Evolutionary conservation across 1,140 invertebrate genomes (phyloP), one percentile per base, ranked within the genome.

Genomic region (Ooceraea biroi): DNA sequence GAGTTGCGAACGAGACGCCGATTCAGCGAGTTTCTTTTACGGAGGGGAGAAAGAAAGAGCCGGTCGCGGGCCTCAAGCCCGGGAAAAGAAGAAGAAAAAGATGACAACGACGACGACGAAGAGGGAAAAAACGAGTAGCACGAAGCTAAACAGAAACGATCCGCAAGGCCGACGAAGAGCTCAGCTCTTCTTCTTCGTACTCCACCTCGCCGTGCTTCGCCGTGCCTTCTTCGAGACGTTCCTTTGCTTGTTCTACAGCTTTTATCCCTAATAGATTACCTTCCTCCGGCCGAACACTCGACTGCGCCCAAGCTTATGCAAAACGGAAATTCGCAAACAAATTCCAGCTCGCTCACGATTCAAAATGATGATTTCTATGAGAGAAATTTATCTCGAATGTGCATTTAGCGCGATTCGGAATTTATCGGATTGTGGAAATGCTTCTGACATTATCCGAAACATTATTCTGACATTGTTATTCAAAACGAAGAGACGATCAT

Each of bases 11-110:
- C 88, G 88, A 89, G 88, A 85, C 85, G 87, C 88, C 85, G 82
- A 77, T 85, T 89, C 88, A 83, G 88, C 88, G 65, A 89, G 88
- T 89, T 87, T 85, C 87, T 89, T 89, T 85, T 46, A 80, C 19
- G 50, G 72, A 78, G 73, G 60, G 77, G 55, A 85, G 65, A 84
- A 82, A 87, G 83, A 89, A 88, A 74, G 77, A 85, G 77, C 72
- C 44, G 36, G 80, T 30, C 25, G 80, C 36, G 2, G 50, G 41
- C 74, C 41, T 58, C 73, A 55, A 50, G 76, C 36, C 36, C 76
- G 36, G 63, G 44, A 82, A 82, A 57, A 58, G 30, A 77, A 68
- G 69, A 83, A 83, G 84, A 76, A 74, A 78, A 83, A 74, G 82
- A 84, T 65, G 60, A 63, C n/a, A 25, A 77, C 36, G 41, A 73